Base-by-base conservation (phyloP, 2,888 invertebrate genomes). In the Carabus problematicus region DNA sequence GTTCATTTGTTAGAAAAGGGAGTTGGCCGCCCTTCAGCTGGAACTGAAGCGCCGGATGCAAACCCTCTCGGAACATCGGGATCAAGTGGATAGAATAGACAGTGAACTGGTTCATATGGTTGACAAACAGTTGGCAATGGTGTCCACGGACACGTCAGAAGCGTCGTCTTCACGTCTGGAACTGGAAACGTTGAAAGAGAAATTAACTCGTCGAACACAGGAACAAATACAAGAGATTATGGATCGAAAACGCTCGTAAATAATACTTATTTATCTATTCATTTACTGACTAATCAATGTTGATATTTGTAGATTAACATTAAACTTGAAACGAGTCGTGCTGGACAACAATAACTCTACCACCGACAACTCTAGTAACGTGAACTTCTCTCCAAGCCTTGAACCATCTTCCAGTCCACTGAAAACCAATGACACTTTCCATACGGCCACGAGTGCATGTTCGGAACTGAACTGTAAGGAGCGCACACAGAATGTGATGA, bases 51-150 rank as follows among this genome's bases (percentile, higher is more conserved):
- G 81, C 67, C 87, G 86, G 75, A 89, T 87, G 75, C 85, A 84
- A 76, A 86, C 86, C 54, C 85, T 87, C 19, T 86, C 87, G 52
- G 86, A 88, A 19, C 87, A 88, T 72, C 87, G 88, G 71, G 86
- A 84, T 61, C 89, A 88, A 79, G 88, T 92, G 69, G 89, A 90
- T 76, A 84, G 87, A 74, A 84, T 93, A 75, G 91, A 91, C 76
- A 87, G 88, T 19, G 89, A 89, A 76, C 83, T 93, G 71, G 84
- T 88, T 60, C 84, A 89, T 67, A 84, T 92, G 55, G 87, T 87
- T 43, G 87, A 89, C 18, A 86, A 89, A 76, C 88, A 90, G 75
- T 82, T 85, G 14, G 84, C 84, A 6, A 77, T 85, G 58, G 79
- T 84, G 39, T 71, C 73, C 16, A 71, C 71, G 18, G 73, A 71